Evolutionary conservation across 2,113 vertebrate genomes (phyloP).

Genomic region (Gulo gulo): DNA sequence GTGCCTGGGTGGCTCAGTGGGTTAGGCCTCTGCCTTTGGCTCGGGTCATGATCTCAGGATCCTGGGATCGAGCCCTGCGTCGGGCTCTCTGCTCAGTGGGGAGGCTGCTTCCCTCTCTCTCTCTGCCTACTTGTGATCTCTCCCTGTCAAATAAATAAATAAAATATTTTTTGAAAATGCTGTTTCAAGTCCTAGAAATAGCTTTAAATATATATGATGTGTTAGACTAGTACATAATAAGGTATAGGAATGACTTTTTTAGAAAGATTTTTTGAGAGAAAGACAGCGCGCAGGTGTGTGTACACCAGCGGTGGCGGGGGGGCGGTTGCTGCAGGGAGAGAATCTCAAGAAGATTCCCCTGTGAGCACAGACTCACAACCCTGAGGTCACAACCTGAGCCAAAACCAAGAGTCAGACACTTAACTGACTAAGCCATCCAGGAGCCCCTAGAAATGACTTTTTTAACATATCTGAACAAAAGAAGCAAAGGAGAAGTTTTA

Average conservation of each 20-base stretch:
- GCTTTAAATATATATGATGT: neutral
- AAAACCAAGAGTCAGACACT: neutral
- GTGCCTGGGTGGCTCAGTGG: no score
- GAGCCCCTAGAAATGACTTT: neutral
- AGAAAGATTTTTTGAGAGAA: neutral
- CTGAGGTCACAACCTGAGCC: neutral
- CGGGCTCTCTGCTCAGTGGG: no score
- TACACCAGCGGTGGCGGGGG: neutral
- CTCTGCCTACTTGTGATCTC: no score
- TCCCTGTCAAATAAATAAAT: no score
- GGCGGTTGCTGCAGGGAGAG: no score
- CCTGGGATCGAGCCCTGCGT: no score
- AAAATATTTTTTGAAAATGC: neutral
- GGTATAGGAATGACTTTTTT: neutral
- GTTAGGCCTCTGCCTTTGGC: no score
- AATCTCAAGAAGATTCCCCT: neutral
- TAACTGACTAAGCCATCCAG: neutral
- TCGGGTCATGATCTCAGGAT: no score
- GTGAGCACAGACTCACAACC: neutral
- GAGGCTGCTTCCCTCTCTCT: no score
- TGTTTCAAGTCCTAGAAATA: neutral
- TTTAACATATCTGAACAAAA: neutral
- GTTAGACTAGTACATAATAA: neutral
- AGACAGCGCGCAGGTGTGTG: rapidly evolving
- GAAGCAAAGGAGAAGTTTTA: slow-evolving; percentile 5